Base-by-base conservation (phyloP, 2,797 vertebrate genomes). In the Cossypha caffra region DNA sequence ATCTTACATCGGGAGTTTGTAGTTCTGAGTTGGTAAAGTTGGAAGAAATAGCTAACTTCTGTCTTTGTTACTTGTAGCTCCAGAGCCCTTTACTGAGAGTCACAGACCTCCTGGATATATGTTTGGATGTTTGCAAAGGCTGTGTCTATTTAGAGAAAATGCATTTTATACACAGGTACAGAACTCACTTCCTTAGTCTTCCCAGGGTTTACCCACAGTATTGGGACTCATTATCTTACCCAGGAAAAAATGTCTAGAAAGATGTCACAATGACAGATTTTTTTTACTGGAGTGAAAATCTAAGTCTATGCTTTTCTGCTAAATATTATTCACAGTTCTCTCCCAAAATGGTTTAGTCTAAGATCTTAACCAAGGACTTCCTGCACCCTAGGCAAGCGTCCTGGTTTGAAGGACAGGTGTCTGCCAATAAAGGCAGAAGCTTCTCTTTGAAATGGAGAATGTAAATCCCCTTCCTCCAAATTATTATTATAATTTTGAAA, bases 91-190 rank as follows among this genome's bases (percentile, higher is more conserved):
- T 98, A 50, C 96, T 98, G 51, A 96, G 79, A 67, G 16, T 96
- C 74, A 78, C 64, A 75, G 98, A 98, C 61, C 97, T 98, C n/a
- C 74, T 98, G 81, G 97, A 98, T 43, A 94, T 98, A 82, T 97
- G 97, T 92, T 58, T 98, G 86, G 97, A 98, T 94, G 96, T 98
- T 93, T 98, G 98, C 67, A 97, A 97, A 97, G 98, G 98, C 51
- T 98, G 98, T 87, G 97, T 96, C 61, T 98, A 98, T 95, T 95
- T 98, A 91, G 98, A 98, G 68, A 97, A 97, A 90, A 97, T 98
- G 97, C 98, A 93, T 92, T 98, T 98, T 92, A 98, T 98, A 91
- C 98, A 98, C 93, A 98, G 98, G 98, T 98, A 97, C 25, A 50
- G 29, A 71, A 58, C 4, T 43, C 47, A 40, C 29, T 78, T 64